phyloP scores from a whole-genome alignment of 2,888 invertebrate genomes.

The Heteropelma amictum region DNA sequence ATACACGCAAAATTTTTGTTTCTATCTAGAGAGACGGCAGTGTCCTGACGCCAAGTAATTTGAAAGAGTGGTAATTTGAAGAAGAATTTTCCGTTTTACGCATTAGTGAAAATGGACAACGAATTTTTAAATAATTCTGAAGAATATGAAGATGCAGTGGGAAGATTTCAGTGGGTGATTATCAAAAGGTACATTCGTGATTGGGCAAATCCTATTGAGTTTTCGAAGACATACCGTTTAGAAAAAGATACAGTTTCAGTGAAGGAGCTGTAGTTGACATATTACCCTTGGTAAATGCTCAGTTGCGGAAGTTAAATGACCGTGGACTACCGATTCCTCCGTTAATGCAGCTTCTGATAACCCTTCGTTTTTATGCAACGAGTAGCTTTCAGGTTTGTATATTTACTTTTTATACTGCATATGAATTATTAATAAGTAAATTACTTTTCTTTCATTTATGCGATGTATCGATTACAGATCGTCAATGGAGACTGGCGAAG shows the following conservation, averaged over 20 bases:
- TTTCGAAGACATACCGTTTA: background rate
- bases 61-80: too few species aligned
- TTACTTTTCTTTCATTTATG: background rate
- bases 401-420: background rate
- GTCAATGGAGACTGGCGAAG: slow-evolving; percentile 43
- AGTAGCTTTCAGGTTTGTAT: background rate
- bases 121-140: background rate
- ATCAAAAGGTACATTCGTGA: slow-evolving; percentile 22
- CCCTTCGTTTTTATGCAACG: slow-evolving; percentile 7
- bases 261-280: slow-evolving; percentile 1
- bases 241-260: slow-evolving; percentile 11
- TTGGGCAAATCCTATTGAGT: slow-evolving; percentile 3
- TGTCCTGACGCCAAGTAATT: too few species aligned
- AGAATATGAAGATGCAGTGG: background rate
- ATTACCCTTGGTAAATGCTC: slow-evolving; percentile 10
- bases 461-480: slow-evolving; percentile 20
- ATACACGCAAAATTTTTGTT: background rate
- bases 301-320: slow-evolving; percentile 24
- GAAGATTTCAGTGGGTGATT: background rate
- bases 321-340: slow-evolving; percentile 40
- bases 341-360: slow-evolving; percentile 39
- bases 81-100: background rate
- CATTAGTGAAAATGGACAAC: slow-evolving; percentile 1
- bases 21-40: too few species aligned
- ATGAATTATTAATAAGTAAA: background rate